These are phyloP conservation scores for Allobates femoralis DNA, from an alignment of 2,797 vertebrate species.

Conservation along the genomic window DNA sequence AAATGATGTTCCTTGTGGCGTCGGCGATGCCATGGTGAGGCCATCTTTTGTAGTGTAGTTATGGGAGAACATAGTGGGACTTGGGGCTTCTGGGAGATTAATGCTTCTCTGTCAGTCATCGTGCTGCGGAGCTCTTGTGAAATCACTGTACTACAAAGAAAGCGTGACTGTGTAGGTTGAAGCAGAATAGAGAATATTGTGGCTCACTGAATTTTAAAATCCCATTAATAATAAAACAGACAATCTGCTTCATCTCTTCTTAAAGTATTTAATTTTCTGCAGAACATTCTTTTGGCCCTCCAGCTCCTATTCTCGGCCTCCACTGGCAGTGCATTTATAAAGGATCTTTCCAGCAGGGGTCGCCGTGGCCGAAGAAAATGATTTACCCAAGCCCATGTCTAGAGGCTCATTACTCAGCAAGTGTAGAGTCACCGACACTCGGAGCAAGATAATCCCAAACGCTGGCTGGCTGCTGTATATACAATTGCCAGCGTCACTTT, in stretches of 20 bases:
- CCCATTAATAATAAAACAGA: conserved; percentile 26
- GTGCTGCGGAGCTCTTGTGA: conserved; percentile 5
- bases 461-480: not conserved
- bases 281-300: not conserved
- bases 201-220: conserved; percentile 21
- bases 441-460: not conserved
- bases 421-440: not conserved
- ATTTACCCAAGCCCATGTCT: not conserved
- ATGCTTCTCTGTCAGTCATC: conserved; percentile 17
- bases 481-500: not conserved
- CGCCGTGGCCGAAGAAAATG: conserved; percentile 26
- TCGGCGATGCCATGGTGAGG: conserved; percentile 13
- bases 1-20: conserved; percentile 8
- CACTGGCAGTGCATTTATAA: not conserved
- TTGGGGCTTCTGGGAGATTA: conserved; percentile 24
- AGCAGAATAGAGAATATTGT: conserved; percentile 14
- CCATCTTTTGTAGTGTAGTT: conserved; percentile 21
- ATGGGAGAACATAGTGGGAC: conserved; percentile 13
- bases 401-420: not conserved
- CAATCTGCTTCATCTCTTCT: conserved; percentile 16
- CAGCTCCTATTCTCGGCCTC: not conserved
- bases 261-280: conserved; percentile 20
- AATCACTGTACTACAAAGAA: conserved; percentile 7
- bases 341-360: conserved; percentile 46
- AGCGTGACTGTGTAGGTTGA: conserved; percentile 21